Evolutionary conservation across 1,140 invertebrate species (phyloP).

Genomic region (Oreohelix idahoensis): DNA sequence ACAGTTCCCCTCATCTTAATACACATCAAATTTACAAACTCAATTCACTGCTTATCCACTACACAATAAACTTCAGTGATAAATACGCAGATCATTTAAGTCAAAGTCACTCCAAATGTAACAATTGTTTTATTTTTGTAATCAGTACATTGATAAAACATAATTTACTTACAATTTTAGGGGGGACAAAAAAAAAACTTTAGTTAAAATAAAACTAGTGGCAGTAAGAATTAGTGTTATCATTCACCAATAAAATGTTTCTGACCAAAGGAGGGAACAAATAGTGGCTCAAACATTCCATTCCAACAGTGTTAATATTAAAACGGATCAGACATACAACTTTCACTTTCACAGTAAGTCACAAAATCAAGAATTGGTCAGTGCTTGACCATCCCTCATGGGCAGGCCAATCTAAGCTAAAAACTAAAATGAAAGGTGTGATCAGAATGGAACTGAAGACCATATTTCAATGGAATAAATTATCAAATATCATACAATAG

Average conservation of each 20-base stretch:
- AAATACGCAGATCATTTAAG: no score
- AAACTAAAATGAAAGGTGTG: neutral
- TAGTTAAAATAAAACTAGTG: neutral
- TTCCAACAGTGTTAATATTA: neutral
- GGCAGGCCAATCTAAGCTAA: neutral
- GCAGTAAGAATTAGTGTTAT: neutral
- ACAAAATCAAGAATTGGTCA: no score
- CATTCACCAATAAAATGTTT: neutral
- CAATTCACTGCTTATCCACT: no score
- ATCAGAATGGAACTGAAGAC: neutral
- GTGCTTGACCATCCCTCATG: neutral
- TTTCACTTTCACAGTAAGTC: no score
- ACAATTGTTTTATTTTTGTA: neutral
- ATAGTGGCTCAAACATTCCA: neutral
- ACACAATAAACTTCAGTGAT: no score
- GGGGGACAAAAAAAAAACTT: neutral
- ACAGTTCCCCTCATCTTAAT: no score
- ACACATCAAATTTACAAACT: no score
- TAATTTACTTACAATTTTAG: neutral
- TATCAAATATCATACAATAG: neutral
- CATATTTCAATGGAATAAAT: neutral
- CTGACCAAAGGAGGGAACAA: neutral
- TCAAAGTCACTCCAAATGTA: neutral
- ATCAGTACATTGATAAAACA: conserved; percentile 15
- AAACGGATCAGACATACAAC: neutral